phyloP scores from a whole-genome alignment of 2,113 vertebrate species.

The Pteruthius melanotis region DNA sequence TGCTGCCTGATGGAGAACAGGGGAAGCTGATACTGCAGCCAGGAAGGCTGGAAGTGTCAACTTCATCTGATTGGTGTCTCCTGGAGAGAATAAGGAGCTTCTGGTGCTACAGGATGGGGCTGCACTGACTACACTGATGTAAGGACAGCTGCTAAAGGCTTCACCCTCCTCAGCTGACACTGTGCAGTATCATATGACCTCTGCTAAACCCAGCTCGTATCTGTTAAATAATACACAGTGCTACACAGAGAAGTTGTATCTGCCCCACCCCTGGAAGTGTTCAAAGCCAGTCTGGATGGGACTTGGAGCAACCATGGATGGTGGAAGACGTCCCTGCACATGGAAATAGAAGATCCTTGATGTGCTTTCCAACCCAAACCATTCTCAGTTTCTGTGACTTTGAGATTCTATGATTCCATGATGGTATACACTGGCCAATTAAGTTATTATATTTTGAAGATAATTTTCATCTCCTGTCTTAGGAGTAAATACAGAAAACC shows the following conservation, averaged over 20 bases:
- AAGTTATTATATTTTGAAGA: background rate
- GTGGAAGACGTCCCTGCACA: background rate
- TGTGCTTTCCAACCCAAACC: background rate
- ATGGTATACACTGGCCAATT: background rate
- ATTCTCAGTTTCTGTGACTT: background rate
- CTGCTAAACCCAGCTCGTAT: background rate
- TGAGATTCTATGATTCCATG: background rate
- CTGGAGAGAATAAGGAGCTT: background rate
- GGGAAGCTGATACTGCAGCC: background rate
- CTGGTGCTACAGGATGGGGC: background rate
- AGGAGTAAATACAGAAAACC: background rate
- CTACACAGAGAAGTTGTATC: background rate
- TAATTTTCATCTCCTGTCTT: background rate
- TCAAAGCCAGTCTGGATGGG: fast-evolving
- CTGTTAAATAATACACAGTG: background rate
- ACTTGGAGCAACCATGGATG: fast-evolving
- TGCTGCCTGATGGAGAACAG: background rate
- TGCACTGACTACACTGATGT: background rate
- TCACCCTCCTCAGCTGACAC: background rate
- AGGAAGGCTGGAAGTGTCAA: background rate
- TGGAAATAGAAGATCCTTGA: background rate
- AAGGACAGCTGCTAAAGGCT: background rate
- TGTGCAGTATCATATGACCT: background rate
- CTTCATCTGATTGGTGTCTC: background rate
- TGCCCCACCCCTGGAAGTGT: background rate